Evolutionary conservation across 2,888 invertebrate genomes (phyloP), one percentile per base, ranked within the genome.

Genomic region (Stenichneumon culpator): DNA sequence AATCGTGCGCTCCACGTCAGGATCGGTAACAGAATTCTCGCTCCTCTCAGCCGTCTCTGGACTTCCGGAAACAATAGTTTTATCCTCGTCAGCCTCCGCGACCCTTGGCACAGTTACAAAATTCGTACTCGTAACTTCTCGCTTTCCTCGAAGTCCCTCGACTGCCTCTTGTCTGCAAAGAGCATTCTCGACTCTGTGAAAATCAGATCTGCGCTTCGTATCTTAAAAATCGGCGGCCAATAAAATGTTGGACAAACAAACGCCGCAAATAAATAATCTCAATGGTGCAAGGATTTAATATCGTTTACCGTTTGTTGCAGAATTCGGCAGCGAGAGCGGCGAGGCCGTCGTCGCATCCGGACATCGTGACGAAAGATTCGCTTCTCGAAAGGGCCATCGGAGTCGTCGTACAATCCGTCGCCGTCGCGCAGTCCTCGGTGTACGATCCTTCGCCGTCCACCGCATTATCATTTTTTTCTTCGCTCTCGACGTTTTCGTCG

Each of bases 301-400:
- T 69, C 22, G 73, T 19, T 39, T 9, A 81, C 81, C 83, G 79
- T 69, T 39, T 52, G 52, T 69, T 57, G 65, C 36, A 73, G 22
- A 78, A 73, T 25, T 83, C 79, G 14, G 79, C 74, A 75, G 86
- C 81, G 78, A 83, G 74, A 75, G 79, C 74, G 79, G 84, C 73
- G 83, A 83, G 81, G 60, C 87, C 95, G 57, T 95, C 94, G 83
- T 96, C 96, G 87, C 95, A 96, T 91, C 96, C 96, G 0, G 96
- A 96, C 14, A 96, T 96, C 0, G 96, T 96, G 90, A 96, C 96
- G 93, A 96, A 96, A 1, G 96, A 96, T 25, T 96, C 96, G 39
- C 96, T 96, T 79, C 96, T 94, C 6, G 96, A 96, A 82, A 91
- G 89, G 50, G 88, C 88, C 57, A 91, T 88, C 36, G 93, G 96